Conservation (phyloP, 2,888 invertebrate genomes). For the Podabrus alpinus region DNA sequence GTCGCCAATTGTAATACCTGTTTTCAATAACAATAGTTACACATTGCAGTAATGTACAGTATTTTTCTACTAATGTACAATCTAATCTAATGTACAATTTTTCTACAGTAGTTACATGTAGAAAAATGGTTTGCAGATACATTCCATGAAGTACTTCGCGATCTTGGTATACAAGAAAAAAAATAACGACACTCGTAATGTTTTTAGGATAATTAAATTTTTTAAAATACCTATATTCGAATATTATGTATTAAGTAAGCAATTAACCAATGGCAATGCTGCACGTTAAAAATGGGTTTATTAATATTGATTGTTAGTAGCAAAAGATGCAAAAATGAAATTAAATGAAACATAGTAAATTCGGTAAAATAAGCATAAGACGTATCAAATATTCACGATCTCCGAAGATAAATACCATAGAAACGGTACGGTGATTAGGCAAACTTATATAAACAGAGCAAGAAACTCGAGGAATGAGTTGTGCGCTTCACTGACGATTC, state of each 20-base stretch:
- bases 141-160: too few relatives aligned
- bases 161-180: too few relatives aligned
- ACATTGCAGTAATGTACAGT: too few relatives aligned
- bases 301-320: neutral
- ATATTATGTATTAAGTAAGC: neutral
- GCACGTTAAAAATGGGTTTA: neutral
- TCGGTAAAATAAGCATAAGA: constrained; percentile 6
- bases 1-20: too few relatives aligned
- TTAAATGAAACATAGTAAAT: constrained; percentile 3
- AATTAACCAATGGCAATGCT: neutral
- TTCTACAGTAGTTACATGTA: too few relatives aligned
- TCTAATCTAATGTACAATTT: too few relatives aligned
- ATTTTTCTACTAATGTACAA: too few relatives aligned
- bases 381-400: constrained; percentile 33
- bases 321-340: neutral
- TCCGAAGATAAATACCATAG: constrained; percentile 46
- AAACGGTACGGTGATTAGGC: constrained; percentile 49
- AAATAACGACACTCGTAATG: too few relatives aligned
- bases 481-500: constrained; percentile 54
- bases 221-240: too few relatives aligned
- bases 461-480: constrained; percentile 49
- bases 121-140: too few relatives aligned
- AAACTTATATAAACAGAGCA: constrained; percentile 48
- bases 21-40: too few relatives aligned
- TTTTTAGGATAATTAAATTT: too few relatives aligned